Base-by-base conservation (phyloP, 2,113 vertebrate species). In the Indicator maculatus region DNA sequence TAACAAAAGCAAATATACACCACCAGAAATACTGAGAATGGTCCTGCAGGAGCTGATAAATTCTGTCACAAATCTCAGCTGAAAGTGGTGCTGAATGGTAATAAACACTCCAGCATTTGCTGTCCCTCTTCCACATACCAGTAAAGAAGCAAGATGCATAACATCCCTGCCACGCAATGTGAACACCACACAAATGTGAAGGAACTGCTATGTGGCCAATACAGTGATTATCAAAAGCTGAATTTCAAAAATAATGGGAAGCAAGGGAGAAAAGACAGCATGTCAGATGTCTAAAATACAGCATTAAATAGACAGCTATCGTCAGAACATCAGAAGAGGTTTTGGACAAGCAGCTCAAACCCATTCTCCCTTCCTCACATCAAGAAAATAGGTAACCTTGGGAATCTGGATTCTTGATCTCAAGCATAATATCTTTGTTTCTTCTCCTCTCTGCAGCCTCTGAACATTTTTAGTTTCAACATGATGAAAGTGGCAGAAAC, bases 401-500 rank as follows among this genome's bases (percentile, higher is more conserved):
- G 67, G 71, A 93, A 95, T 56, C 60, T 20, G 31, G 60, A 88
- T 90, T 93, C 66, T 60, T 58, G 17, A 86, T 84, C 50, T 53
- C 17, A 0, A 88, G n/a, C 28, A 52, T 41, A 63, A 2, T 11
- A 67, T 79, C 86, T 89, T 63, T 83, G 81, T 67, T 93, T 78
- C 84, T 86, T 85, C 63, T 91, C 41, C 39, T 52, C 47, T 81
- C 52, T 85, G 56, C 56, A 87, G 63, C 60, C n/a, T 87, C 88
- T 77, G 88, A 93, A 92, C 53, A 60, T 87, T 96, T 93, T 89
- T 89, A 83, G 64, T 93, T 95, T 85, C 93, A 93, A 71, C 11
- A 71, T 5, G 45, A 86, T 63, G 52, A 96, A 95, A 66, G 71
- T 73, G 52, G 80, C 77, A 96, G 81, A 91, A 95, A 96, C 93